Evolutionary conservation across 1,140 invertebrate genomes (phyloP).

Genomic region (Leptinotarsa texana): DNA sequence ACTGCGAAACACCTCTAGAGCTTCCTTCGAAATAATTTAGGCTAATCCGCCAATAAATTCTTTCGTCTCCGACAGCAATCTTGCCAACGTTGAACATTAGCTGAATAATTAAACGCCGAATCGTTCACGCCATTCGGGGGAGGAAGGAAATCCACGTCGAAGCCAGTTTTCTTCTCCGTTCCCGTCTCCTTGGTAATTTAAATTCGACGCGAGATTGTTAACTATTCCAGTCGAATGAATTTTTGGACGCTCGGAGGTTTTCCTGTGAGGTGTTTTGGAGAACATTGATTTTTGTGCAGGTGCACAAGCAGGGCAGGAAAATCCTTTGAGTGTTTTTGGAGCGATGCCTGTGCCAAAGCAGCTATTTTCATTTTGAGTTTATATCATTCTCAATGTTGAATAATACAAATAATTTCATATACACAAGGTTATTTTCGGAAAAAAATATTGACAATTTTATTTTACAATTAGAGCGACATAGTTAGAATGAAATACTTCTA

Average conservation of each 20-base stretch:
- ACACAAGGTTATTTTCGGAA: too few species aligned
- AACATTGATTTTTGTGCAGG: too few species aligned
- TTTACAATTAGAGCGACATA: too few species aligned
- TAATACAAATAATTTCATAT: too few species aligned
- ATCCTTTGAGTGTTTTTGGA: too few species aligned
- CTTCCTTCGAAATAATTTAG: background rate
- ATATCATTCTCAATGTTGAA: too few species aligned
- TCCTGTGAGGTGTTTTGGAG: too few species aligned
- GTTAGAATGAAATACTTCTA: too few species aligned
- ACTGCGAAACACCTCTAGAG: too few species aligned
- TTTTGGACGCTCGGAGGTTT: background rate
- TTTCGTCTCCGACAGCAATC: background rate
- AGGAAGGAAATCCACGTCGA: conserved; percentile 1
- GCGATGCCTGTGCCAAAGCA: too few species aligned
- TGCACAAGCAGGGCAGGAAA: too few species aligned
- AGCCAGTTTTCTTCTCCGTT: conserved; percentile 4
- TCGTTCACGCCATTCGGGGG: background rate
- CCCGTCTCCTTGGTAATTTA: background rate
- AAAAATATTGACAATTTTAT: too few species aligned
- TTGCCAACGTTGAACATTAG: background rate
- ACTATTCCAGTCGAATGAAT: background rate
- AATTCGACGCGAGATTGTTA: background rate
- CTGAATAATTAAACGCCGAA: conserved; percentile 13
- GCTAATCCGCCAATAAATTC: background rate
- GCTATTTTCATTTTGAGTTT: background rate